Evolutionary conservation across 2,797 vertebrate species (phyloP), one percentile per base, ranked within the genome.

Genomic region (Cryptoprocta ferox): DNA sequence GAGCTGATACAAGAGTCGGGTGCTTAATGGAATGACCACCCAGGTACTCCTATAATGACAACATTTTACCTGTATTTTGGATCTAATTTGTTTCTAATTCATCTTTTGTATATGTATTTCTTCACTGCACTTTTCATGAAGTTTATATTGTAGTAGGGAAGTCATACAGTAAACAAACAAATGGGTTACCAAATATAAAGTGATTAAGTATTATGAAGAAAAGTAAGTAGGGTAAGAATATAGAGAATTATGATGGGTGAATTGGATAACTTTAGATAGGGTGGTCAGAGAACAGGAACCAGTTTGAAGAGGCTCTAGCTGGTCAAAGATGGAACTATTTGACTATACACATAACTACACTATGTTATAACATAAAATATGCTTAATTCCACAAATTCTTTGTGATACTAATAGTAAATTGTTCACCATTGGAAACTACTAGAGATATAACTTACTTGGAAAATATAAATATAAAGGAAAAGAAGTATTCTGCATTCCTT

Each of bases 61-160:
- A 45, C 26, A 76, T 96, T 92, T 84, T 76, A 26, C 65, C 19
- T 89, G 12, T 94, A 79, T 65, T 80, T 96, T 91, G 37, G 24
- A 63, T 82, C 42, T 45, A 81, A 45, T 84, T 95, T 5, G 39
- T 89, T 81, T 92, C 16, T 45, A 66, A 42, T 16, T 86, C 24
- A 70, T 89, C 66, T 92, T 95, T 94, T 85, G 0, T 81, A 39
- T 75, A 7, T 65, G 1, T 88, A 37, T 87, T 50, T 97, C 66
- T 93, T 95, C 28, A 61, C 80, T 83, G 30, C 32, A 45, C 6
- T 90, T 96, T 79, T 93, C 59, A 28, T 78, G 30, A 30, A 39
- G 15, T 85, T 95, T 80, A 80, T 35, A 32, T 73, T 78, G 5
- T 93, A 79, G 19, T 79, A 73, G 71, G 30, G 12, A 79, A 93